Conservation (phyloP, 2,797 vertebrate species). For the Novumbra hubbsi region DNA sequence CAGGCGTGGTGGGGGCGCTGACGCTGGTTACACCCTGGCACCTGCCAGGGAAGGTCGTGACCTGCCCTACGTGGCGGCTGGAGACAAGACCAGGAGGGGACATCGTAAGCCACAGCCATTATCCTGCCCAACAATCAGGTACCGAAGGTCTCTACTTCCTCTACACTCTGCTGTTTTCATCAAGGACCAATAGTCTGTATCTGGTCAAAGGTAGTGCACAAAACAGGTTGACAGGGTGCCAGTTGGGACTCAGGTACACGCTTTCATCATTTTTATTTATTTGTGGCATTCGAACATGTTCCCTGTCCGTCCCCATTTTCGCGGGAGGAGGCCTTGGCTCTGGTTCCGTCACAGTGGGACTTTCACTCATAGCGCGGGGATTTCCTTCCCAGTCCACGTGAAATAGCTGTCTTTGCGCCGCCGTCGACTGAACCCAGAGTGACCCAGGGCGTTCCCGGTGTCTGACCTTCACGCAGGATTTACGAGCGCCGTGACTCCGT, state of each 20-base stretch:
- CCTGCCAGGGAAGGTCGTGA: constrained; percentile 70
- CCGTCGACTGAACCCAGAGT: not conserved
- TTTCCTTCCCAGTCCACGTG: constrained; percentile 16
- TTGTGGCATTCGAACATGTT: constrained; percentile 8
- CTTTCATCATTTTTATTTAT: not conserved
- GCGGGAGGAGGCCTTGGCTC: not conserved
- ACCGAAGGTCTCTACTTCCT: not conserved
- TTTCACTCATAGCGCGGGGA: not conserved
- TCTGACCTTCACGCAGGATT: not conserved
- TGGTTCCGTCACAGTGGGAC: constrained; percentile 14
- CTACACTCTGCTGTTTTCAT: not conserved
- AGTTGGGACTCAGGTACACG: not conserved
- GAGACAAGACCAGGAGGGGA: constrained; percentile 25
- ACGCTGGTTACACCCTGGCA: constrained; percentile 60
- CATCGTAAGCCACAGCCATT: not conserved
- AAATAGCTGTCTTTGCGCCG: constrained; percentile 26
- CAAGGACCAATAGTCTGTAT: not conserved
- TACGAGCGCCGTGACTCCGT: not conserved
- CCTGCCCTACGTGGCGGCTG: constrained; percentile 75
- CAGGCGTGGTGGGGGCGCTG: constrained; percentile 66
- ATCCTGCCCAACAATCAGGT: not conserved
- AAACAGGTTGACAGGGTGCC: too few species aligned
- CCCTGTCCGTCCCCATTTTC: not conserved
- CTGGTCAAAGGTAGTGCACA: not conserved
- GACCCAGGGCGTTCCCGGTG: not conserved